phyloP scores from a whole-genome alignment of 1,140 invertebrate genomes.

The Spodoptera litura region DNA sequence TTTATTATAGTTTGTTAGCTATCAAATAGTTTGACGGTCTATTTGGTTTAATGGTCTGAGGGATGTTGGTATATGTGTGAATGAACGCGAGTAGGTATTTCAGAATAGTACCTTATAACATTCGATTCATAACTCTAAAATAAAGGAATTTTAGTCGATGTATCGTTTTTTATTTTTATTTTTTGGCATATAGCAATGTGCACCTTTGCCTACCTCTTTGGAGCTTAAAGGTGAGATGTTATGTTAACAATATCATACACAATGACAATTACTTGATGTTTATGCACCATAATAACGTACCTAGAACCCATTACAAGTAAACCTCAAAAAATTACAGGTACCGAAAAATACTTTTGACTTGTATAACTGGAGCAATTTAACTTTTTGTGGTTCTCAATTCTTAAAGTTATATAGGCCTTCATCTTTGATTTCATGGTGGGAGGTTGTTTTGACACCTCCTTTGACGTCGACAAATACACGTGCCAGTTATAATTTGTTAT shows the following conservation, averaged over 20 bases:
- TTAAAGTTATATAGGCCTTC: constrained; percentile 47
- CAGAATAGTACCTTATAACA: not conserved
- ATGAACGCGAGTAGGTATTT: not conserved
- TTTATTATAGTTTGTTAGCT: not conserved
- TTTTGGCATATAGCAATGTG: too few species aligned
- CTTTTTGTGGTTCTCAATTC: constrained; percentile 62
- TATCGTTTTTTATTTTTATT: too few species aligned
- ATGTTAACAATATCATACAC: too few species aligned
- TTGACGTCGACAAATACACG: constrained; percentile 20
- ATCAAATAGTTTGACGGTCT: not conserved
- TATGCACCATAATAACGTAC: not conserved
- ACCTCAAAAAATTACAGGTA: constrained; percentile 51
- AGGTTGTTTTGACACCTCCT: constrained; percentile 44
- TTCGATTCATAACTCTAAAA: too few species aligned
- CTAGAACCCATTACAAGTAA: constrained; percentile 53
- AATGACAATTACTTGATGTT: too few species aligned
- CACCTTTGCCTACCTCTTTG: too few species aligned
- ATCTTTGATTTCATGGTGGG: constrained; percentile 52
- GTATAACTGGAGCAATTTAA: constrained; percentile 68
- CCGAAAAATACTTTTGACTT: constrained; percentile 47
- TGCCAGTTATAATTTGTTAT: not conserved
- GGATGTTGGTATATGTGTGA: not conserved
- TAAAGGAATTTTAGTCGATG: too few species aligned
- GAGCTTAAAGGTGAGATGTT: too few species aligned
- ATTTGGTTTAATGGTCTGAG: too few species aligned